Base-by-base conservation (phyloP, 2,113 vertebrate genomes). In the Lepidothrix coronata region DNA sequence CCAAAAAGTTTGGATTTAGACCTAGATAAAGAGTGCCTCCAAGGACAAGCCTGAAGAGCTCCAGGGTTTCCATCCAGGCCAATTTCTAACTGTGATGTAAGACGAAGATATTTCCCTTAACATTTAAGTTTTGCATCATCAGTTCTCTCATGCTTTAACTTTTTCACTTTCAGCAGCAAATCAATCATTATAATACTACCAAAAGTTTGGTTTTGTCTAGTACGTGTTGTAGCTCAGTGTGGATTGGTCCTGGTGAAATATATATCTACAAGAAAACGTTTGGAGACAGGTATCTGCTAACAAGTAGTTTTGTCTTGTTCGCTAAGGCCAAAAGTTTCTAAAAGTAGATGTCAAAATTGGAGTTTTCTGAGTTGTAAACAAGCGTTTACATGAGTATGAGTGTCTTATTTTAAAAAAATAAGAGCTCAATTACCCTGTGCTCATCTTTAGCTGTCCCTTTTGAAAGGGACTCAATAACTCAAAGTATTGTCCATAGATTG, bases 151-250 rank as follows among this genome's bases (percentile, higher is more conserved):
- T 55, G 58, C 39, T 83, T 63, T 83, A 80, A 67, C 19, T 70
- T 91, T 90, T 94, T 85, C 28, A 41, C 14, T 90, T 96, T 94
- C 59, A 90, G 19, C 82, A 90, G 71, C 43, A 91, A 91, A 97
- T 94, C 31, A 74, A 70, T 76, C 75, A 71, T 33, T 63, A n/a
- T 68, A 77, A 83, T 83, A 59, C 14, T 21, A 79, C 25, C 5
- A 92, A 87, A 91, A 81, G 52, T 48, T 91, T 49, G 13, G 5
- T 37, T 94, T 91, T 81, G 30, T 67, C 46, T 74, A 55, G 6
- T 68, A 19, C 28, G 7, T 65, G 7, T n/a, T 77, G 13, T 19
- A 68, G 52, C 20, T 92, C 41, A n/a, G 48, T 9, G 78, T 48
- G 52, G 44, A n/a, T 75, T 91, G 57, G 33, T 91, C 41, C 43